Conservation (phyloP, 1,140 invertebrate genomes). For the Dufourea novaeangliae region DNA sequence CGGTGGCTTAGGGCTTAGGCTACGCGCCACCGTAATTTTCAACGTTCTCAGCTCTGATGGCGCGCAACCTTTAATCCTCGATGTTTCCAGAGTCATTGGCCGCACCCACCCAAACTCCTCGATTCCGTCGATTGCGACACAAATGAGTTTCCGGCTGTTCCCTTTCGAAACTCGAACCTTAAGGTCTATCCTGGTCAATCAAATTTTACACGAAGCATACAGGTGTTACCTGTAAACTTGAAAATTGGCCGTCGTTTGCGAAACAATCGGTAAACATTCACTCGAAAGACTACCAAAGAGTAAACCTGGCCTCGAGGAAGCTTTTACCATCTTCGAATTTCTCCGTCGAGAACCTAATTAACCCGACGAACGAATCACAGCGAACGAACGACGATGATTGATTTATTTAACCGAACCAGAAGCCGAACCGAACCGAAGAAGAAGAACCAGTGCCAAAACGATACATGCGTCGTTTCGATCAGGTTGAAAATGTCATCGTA, state of each 20-base stretch:
- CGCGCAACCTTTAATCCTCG: slow-evolving; percentile 32
- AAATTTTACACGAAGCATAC: not conserved
- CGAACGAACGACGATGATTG: too few species aligned
- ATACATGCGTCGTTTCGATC: not conserved
- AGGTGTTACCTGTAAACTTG: not conserved
- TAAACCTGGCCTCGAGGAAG: too few species aligned
- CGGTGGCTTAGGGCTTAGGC: not conserved
- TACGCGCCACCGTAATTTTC: slow-evolving; percentile 34
- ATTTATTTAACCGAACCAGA: too few species aligned
- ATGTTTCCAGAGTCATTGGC: slow-evolving; percentile 47
- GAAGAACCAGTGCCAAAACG: too few species aligned
- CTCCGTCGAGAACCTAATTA: too few species aligned
- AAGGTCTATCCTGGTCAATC: not conserved
- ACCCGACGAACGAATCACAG: too few species aligned
- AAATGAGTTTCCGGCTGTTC: slow-evolving; percentile 36
- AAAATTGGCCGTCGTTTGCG: not conserved
- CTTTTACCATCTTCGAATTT: too few species aligned
- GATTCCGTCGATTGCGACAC: slow-evolving; percentile 33
- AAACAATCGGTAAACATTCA: not conserved
- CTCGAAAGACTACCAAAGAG: too few species aligned
- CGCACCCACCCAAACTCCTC: slow-evolving; percentile 43
- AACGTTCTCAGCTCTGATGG: not conserved
- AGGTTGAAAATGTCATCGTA: not conserved
- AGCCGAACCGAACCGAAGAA: too few species aligned
- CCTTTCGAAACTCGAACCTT: slow-evolving; percentile 1